These are phyloP conservation scores for Scaptomyza cyrtandrae DNA, from an alignment of 2,888 invertebrate genomes.

Conservation along the genomic window DNA sequence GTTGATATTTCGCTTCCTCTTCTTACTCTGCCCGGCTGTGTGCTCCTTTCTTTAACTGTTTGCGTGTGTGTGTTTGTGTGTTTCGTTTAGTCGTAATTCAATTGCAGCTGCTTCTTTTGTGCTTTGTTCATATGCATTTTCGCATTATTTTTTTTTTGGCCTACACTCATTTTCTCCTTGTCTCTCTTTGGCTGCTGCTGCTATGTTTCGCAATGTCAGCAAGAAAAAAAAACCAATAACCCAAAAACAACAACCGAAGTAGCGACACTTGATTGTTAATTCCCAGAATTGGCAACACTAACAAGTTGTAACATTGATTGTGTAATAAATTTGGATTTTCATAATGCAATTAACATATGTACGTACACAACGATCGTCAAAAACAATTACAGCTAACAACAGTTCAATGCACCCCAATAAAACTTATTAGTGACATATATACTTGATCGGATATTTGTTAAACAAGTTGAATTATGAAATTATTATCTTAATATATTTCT, in stretches of 20 bases:
- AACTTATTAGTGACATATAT: not conserved
- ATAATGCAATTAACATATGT: not conserved
- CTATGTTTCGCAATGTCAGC: slow-evolving; percentile 34
- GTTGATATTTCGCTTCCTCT: slow-evolving; percentile 30
- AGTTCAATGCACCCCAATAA: slow-evolving; percentile 11
- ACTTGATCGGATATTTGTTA: not conserved
- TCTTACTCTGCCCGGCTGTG: slow-evolving; percentile 44
- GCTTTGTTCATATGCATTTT: slow-evolving; percentile 37
- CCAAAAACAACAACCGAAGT: slow-evolving; percentile 17
- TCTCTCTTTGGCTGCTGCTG: slow-evolving; percentile 11
- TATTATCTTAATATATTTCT: too few relatives aligned
- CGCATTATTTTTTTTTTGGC: slow-evolving; percentile 41
- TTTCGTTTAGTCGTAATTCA: slow-evolving; percentile 66
- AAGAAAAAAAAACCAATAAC: slow-evolving; percentile 13
- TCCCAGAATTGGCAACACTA: slow-evolving; percentile 26
- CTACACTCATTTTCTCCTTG: slow-evolving; percentile 7
- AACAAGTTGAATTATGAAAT: not conserved
- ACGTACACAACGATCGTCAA: not conserved
- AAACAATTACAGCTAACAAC: slow-evolving; percentile 15
- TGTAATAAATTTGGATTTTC: slow-evolving; percentile 8
- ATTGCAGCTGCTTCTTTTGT: slow-evolving; percentile 82
- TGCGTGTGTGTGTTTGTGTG: slow-evolving; percentile 28
- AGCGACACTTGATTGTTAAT: slow-evolving; percentile 30
- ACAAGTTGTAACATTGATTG: slow-evolving; percentile 12
- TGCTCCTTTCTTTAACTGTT: slow-evolving; percentile 52